A percentile compares a stretch with the other conserved stretches of the same genome.
These are phyloP conservation scores for Drosophila austrosaltans DNA, from an alignment of 2,888 invertebrate genomes.

Conservation along the genomic window DNA sequence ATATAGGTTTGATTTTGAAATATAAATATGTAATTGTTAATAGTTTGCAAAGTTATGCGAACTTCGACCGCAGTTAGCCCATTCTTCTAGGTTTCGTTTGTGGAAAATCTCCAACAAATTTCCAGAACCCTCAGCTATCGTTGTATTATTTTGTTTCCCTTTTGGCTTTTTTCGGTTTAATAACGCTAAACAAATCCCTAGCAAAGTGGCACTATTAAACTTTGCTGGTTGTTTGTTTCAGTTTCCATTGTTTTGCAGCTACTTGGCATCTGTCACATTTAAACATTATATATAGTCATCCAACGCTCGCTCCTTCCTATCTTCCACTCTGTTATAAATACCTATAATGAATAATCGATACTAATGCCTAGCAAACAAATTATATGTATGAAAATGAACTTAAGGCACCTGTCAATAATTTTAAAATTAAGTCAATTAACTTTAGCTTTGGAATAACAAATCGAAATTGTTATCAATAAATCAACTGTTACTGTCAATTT, in stretches of 20 bases:
- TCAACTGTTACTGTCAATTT: slow-evolving; percentile 34
- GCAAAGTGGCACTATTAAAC: slow-evolving; percentile 25
- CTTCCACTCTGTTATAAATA: slow-evolving; percentile 5
- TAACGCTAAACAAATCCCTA: slow-evolving; percentile 39
- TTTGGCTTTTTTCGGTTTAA: slow-evolving; percentile 2
- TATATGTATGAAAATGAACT: background rate
- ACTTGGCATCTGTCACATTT: slow-evolving; percentile 64
- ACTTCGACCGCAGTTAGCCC: too few relatives aligned
- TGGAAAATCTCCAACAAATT: background rate
- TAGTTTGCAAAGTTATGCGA: too few relatives aligned
- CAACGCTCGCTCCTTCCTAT: background rate
- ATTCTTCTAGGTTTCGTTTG: too few relatives aligned
- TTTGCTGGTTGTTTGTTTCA: slow-evolving; percentile 53
- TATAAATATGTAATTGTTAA: too few relatives aligned
- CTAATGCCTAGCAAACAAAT: background rate
- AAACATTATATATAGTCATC: slow-evolving; percentile 32
- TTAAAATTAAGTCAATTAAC: background rate
- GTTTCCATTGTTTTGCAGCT: slow-evolving; percentile 31
- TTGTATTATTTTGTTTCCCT: background rate
- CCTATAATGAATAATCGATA: slow-evolving; percentile 11
- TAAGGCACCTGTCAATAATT: background rate
- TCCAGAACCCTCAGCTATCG: background rate
- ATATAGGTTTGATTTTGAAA: too few relatives aligned
- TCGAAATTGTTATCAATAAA: too few relatives aligned
- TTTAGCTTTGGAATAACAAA: background rate